Evolutionary conservation across 2,888 invertebrate species (phyloP).

Genomic region (Petrolisthes manimaculis): DNA sequence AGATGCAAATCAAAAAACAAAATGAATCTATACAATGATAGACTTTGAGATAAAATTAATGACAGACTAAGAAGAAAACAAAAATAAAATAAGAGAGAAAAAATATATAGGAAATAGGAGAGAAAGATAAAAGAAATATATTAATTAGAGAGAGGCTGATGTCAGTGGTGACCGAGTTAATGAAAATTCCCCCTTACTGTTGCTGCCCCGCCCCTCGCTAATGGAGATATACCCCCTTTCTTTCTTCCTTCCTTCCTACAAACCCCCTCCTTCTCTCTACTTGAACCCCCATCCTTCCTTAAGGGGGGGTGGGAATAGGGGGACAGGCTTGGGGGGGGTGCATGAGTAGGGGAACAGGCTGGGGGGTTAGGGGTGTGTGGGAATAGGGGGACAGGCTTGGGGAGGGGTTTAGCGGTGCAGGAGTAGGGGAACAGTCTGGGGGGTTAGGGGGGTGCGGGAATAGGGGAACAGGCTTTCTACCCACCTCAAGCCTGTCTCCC

Average conservation of each 20-base stretch:
- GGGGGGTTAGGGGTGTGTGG: no score
- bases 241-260: constrained; percentile 2
- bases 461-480: no score
- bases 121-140: constrained; percentile 24
- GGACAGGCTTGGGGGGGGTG: no score
- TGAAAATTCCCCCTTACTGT: constrained; percentile 43
- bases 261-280: background rate
- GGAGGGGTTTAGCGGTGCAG: no score
- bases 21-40: no score
- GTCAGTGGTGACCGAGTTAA: constrained; percentile 30
- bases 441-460: no score
- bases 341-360: no score
- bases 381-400: no score
- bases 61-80: background rate
- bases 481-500: no score
- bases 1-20: no score
- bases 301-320: no score
- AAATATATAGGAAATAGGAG: background rate
- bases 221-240: constrained; percentile 20
- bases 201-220: constrained; percentile 4
- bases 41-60: background rate
- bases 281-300: background rate
- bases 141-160: constrained; percentile 48
- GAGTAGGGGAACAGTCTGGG: no score
- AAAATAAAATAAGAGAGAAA: background rate